Evolutionary conservation across 2,113 vertebrate genomes (phyloP).

Genomic region (Petromus typicus): DNA sequence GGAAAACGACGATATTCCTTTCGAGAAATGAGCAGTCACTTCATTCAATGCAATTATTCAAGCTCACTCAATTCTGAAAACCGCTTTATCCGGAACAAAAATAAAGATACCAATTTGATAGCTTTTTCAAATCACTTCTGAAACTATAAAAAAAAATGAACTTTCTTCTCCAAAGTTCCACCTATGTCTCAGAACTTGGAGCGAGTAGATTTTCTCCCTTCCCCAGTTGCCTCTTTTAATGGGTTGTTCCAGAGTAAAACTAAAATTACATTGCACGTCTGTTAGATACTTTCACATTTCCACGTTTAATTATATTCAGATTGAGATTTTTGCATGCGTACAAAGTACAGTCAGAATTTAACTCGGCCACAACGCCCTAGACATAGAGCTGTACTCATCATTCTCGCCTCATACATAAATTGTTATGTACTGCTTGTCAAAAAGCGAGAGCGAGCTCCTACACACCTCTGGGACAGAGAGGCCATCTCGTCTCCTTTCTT

Average conservation of each 20-base stretch:
- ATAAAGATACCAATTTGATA: slow-evolving; percentile 4
- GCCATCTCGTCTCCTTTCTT: not conserved
- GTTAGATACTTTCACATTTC: slow-evolving; percentile 59
- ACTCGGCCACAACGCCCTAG: slow-evolving; percentile 30
- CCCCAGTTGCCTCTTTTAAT: slow-evolving; percentile 16
- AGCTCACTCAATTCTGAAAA: slow-evolving; percentile 27
- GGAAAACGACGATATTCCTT: slow-evolving; percentile 47
- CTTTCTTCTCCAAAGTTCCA: slow-evolving; percentile 14
- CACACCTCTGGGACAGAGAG: slow-evolving; percentile 76
- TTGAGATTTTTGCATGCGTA: slow-evolving; percentile 34
- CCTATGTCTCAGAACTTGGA: slow-evolving; percentile 34
- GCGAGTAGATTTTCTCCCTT: not conserved
- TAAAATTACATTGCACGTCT: not conserved
- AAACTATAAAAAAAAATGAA: not conserved
- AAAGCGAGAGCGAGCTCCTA: slow-evolving; percentile 56
- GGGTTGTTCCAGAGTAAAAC: not conserved
- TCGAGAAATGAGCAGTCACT: not conserved
- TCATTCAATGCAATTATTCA: not conserved
- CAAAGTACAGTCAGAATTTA: not conserved
- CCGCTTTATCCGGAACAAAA: not conserved
- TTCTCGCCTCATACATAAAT: slow-evolving; percentile 43
- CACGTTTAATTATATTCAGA: slow-evolving; percentile 63
- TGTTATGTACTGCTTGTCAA: slow-evolving; percentile 65
- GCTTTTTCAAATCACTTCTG: slow-evolving; percentile 53
- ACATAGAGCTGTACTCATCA: slow-evolving; percentile 28